phyloP scores from a whole-genome alignment of 2,113 vertebrate genomes.

The Phoxinus phoxinus region DNA sequence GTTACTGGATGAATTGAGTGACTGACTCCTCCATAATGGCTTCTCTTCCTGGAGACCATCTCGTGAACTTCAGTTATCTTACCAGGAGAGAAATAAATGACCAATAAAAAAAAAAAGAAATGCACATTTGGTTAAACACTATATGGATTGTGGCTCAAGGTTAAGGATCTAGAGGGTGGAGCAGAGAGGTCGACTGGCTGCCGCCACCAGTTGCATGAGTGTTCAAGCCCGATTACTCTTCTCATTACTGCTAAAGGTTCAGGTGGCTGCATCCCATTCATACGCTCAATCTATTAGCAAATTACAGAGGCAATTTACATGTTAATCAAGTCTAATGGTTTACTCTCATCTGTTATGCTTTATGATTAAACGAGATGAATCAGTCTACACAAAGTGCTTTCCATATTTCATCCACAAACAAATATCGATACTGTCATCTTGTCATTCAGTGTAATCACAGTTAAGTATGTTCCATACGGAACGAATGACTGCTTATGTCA shows the following conservation, averaged over 20 bases:
- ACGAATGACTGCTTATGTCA: slow-evolving; percentile 13
- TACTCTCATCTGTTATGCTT: slow-evolving; percentile 55
- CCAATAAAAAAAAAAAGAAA: not conserved
- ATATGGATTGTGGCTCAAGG: slow-evolving; percentile 18
- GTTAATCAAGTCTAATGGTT: slow-evolving; percentile 59
- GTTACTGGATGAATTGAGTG: slow-evolving; percentile 61
- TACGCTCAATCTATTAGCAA: slow-evolving; percentile 60
- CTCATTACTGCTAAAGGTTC: slow-evolving; percentile 58
- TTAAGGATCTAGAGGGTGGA: not conserved
- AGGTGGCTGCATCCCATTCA: slow-evolving; percentile 57
- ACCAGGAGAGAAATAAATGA: slow-evolving; percentile 36
- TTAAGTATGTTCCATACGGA: slow-evolving; percentile 26
- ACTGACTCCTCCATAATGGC: slow-evolving; percentile 63
- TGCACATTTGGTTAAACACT: not conserved
- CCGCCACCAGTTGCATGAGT: slow-evolving; percentile 26
- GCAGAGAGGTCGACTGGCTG: slow-evolving; percentile 10
- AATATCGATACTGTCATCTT: slow-evolving; percentile 45
- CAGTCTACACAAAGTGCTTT: slow-evolving; percentile 30
- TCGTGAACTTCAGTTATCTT: slow-evolving; percentile 51
- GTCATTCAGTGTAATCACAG: slow-evolving; percentile 46
- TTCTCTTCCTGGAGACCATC: slow-evolving; percentile 58
- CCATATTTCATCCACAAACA: slow-evolving; percentile 35
- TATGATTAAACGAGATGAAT: slow-evolving; percentile 58
- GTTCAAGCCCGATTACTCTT: slow-evolving; percentile 41
- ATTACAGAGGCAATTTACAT: slow-evolving; percentile 59